Evolutionary conservation across 2,797 vertebrate species (phyloP).

Genomic region (Heteromormyrus szaboi): DNA sequence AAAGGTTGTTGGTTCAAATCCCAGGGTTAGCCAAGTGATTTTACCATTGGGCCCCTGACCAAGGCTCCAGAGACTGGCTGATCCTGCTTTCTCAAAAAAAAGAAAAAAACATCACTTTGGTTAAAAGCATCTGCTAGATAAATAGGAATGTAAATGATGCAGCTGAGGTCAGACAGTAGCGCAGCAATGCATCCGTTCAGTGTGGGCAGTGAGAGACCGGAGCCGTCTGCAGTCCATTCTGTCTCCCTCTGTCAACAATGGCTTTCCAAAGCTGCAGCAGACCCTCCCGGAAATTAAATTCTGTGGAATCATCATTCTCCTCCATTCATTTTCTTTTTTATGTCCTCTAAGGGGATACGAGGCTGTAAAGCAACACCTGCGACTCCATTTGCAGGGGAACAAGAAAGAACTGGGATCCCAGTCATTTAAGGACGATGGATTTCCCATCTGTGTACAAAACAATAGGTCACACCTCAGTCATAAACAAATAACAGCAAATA

Average conservation of each 20-base stretch:
- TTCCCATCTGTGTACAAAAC: background rate
- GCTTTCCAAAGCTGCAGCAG: background rate
- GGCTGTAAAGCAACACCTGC: background rate
- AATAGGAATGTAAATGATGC: background rate
- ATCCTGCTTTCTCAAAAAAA: background rate
- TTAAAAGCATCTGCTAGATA: background rate
- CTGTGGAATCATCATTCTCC: conserved; percentile 1
- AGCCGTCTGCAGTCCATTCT: conserved; percentile 11
- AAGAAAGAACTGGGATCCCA: background rate
- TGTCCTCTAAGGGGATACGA: background rate
- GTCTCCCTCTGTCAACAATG: background rate
- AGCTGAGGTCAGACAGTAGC: background rate
- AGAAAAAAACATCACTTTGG: background rate
- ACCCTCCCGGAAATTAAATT: conserved; percentile 19
- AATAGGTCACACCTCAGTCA: background rate
- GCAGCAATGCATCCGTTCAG: background rate
- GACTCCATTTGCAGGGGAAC: background rate
- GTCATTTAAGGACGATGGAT: background rate
- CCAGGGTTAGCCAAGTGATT: background rate
- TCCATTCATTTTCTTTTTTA: background rate
- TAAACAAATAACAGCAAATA: background rate
- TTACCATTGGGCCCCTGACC: background rate
- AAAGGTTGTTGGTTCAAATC: background rate
- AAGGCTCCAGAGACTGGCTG: background rate
- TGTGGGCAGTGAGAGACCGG: background rate